Percentiles rank a stretch among this genome's conserved stretches.
These are phyloP conservation scores for Amphipyra berbera DNA, from an alignment of 2,888 invertebrate genomes.

Conservation along the genomic window DNA sequence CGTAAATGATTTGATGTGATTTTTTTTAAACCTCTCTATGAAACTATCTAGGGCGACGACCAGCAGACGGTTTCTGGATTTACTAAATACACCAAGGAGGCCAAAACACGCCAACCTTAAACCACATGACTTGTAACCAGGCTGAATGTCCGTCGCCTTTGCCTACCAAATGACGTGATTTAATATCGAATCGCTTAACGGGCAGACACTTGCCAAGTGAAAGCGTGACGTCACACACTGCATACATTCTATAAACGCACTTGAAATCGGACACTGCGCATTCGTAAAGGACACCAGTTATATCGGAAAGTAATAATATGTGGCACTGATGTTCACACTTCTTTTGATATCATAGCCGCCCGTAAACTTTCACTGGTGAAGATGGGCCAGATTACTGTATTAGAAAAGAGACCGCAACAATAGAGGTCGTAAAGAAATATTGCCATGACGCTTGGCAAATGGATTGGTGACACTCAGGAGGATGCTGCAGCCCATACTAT, in stretches of 20 bases:
- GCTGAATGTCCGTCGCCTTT: conserved; percentile 18
- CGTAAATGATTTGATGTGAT: no score
- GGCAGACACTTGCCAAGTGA: conserved; percentile 59
- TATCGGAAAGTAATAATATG: conserved; percentile 54
- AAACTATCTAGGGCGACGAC: no score
- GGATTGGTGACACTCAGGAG: no score
- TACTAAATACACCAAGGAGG: background rate
- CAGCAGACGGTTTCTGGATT: background rate
- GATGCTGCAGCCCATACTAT: no score
- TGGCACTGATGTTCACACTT: conserved; percentile 20
- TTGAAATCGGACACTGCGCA: conserved; percentile 53
- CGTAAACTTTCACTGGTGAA: background rate
- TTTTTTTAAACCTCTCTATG: no score
- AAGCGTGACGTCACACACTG: conserved; percentile 63
- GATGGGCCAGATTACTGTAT: no score
- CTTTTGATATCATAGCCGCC: background rate
- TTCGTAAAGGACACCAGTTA: conserved; percentile 44
- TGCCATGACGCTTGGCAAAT: no score
- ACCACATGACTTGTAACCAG: conserved; percentile 12
- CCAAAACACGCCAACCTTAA: background rate
- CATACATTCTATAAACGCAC: conserved; percentile 56
- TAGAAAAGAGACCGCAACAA: no score
- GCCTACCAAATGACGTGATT: conserved; percentile 55
- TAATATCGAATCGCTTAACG: conserved; percentile 56
- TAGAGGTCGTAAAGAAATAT: no score